Percentiles rank a stretch among this genome's conserved stretches.
phyloP scores from a whole-genome alignment of 2,113 vertebrate species.

The Raphicerus campestris region DNA sequence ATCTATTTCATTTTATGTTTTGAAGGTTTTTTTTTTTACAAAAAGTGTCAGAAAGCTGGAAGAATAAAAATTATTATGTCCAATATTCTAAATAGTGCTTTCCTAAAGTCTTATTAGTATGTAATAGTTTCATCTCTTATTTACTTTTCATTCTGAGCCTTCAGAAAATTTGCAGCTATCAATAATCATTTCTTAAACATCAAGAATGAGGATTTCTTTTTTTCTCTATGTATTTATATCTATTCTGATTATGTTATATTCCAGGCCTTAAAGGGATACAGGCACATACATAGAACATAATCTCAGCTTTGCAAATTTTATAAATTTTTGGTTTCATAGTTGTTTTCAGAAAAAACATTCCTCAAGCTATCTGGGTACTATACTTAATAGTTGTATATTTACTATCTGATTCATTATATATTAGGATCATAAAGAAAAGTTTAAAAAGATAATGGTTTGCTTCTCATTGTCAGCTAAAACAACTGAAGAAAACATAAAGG shows the following conservation, averaged over 20 bases:
- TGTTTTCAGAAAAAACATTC: conserved; percentile 4
- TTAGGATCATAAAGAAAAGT: neutral
- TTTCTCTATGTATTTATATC: neutral
- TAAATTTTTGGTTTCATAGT: neutral
- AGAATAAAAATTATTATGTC: neutral
- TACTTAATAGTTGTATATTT: neutral
- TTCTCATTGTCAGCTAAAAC: conserved; percentile 17
- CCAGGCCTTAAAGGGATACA: neutral
- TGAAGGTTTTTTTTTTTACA: neutral
- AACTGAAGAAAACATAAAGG: conserved; percentile 11
- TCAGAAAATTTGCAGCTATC: conserved; percentile 24
- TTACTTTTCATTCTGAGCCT: neutral
- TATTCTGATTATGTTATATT: neutral
- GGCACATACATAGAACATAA: neutral
- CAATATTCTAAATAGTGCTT: conserved; percentile 11
- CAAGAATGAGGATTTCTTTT: neutral
- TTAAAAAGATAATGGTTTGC: neutral
- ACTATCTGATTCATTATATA: conserved; percentile 10
- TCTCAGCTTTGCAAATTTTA: neutral
- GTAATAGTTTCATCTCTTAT: neutral
- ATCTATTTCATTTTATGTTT: conserved; percentile 1
- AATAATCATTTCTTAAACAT: conserved; percentile 6
- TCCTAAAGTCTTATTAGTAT: conserved; percentile 20
- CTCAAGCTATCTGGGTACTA: neutral
- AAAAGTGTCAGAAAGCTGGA: neutral